Base-by-base conservation (phyloP, 1,140 invertebrate genomes). In the Sarcophaga bullata region DNA sequence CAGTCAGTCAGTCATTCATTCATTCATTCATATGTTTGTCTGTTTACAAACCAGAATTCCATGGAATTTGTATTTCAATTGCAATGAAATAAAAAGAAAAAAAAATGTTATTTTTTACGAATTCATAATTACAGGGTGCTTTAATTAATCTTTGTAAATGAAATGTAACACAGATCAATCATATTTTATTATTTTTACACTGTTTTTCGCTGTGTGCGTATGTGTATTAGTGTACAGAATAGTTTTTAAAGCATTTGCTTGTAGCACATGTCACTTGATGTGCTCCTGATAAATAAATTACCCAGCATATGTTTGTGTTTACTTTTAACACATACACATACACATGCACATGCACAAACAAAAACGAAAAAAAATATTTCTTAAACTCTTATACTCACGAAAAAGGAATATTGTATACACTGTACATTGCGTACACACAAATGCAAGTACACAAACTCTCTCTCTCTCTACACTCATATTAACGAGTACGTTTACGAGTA, bases 101-200 rank as follows among this genome's bases (percentile, higher is more conserved):
- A 86, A 19, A 8, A 73, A 73, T 88, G 84, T 87, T 83, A 84
- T 85, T 37, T 37, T 37, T 37, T 37, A 37, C 25, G 25, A 37
- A 37, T 37, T 37, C 83, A 84, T 88, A 88, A 88, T 88, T 88
- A 88, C 85, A 87, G 87, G 87, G 87, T 88, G 87, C 84, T 84
- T 75, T 80, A 50, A 85, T 84, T 80, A 86, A 68, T 48, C 78
- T 83, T 46, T n/a, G 19, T 84, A 19, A 68, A 68, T 68, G 17
- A 68, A 25, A 68, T 52, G 8, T 19, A 68, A 19, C 80, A 81
- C 86, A 88, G 86, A 87, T 87, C 87, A 88, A 87, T 88, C 87
- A 87, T 87, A 85, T 58, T 37, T 80, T 80, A 73, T 73, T 37
- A 82, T 68, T 13, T 68, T 13, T 68, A 9, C 4, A 6, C 25